phyloP scores from a whole-genome alignment of 92 coral and sea anemone species.

The Porites cylindrica region DNA sequence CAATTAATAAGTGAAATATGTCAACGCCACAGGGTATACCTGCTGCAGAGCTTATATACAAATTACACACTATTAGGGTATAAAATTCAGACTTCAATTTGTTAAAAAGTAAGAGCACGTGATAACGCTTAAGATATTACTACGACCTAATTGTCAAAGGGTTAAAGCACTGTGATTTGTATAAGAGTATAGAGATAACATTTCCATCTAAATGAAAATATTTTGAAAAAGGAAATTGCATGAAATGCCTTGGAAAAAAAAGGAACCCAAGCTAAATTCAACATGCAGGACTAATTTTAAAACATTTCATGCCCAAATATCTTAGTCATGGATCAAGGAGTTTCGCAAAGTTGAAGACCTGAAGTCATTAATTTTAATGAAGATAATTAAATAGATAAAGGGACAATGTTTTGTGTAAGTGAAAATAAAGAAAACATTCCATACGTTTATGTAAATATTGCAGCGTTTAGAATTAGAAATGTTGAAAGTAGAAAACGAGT shows the following conservation, averaged over 20 bases:
- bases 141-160: too few species aligned
- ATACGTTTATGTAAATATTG: neutral
- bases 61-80: too few species aligned
- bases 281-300: too few species aligned
- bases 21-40: too few species aligned
- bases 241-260: neutral
- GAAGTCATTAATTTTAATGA: slow-evolving; percentile 32
- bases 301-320: neutral
- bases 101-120: too few species aligned
- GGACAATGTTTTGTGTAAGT: slow-evolving; percentile 22
- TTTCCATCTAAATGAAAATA: slow-evolving; percentile 7
- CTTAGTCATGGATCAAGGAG: neutral
- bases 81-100: too few species aligned
- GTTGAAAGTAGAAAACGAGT: neutral
- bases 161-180: neutral
- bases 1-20: too few species aligned
- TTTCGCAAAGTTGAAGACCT: neutral
- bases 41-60: too few species aligned
- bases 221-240: neutral
- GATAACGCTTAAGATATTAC: too few species aligned
- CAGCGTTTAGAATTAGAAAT: too few species aligned
- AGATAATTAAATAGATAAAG: slow-evolving; percentile 2
- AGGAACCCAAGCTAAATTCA: too few species aligned
- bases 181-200: slow-evolving; percentile 14
- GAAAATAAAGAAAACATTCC: slow-evolving; percentile 33